Conservation (phyloP, 64 coral and sea anemone species). For the Montipora cactus region DNA sequence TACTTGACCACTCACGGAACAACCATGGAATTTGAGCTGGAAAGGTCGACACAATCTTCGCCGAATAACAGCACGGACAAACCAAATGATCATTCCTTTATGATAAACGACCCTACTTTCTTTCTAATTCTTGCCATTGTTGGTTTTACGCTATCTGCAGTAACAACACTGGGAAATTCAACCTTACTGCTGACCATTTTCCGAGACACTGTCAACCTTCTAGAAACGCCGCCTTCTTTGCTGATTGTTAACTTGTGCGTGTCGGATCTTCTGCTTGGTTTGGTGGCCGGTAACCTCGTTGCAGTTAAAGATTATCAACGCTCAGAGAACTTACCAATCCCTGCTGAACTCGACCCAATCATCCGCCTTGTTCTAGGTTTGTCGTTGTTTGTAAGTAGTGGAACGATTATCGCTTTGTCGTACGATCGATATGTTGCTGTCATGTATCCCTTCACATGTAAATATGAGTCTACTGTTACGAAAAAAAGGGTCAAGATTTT, state of each 20-base stretch:
- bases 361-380: conserved; percentile 7
- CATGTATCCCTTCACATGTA: conserved; percentile 3
- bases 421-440: conserved; percentile 26
- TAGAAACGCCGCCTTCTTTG: conserved; percentile 13
- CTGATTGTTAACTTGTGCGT: conserved; percentile 25
- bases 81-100: not conserved
- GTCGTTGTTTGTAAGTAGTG: conserved; percentile 31
- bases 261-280: conserved; percentile 18
- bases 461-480: conserved; percentile 21
- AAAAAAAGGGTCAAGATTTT: conserved; percentile 7
- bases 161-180: not conserved
- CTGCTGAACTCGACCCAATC: not conserved
- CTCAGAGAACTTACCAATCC: not conserved
- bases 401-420: conserved; percentile 11
- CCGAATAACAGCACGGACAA: not conserved
- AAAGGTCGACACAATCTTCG: not conserved
- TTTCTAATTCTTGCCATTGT: conserved; percentile 6
- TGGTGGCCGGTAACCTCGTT: conserved; percentile 26
- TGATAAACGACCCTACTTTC: not conserved
- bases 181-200: conserved; percentile 12
- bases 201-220: not conserved
- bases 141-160: conserved; percentile 2
- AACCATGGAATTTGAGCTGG: not conserved
- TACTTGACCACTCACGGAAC: not conserved
- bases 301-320: not conserved